Percentiles rank a stretch among this genome's conserved stretches.
These are phyloP conservation scores for Germaria angustata DNA, from an alignment of 2,888 invertebrate genomes.

Conservation along the genomic window DNA sequence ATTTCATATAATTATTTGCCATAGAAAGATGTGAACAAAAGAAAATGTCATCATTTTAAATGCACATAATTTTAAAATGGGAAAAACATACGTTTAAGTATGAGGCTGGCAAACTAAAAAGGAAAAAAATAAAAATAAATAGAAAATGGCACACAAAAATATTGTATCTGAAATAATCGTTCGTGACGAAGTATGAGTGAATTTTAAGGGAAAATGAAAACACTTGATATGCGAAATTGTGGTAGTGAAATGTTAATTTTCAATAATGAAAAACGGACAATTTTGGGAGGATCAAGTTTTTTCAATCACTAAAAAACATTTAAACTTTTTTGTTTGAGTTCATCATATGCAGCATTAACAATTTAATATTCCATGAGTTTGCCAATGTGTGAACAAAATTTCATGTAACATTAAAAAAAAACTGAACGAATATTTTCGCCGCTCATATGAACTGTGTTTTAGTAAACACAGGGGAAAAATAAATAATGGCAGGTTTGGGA, in stretches of 20 bases:
- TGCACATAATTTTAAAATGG: constrained; percentile 59
- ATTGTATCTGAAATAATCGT: constrained; percentile 8
- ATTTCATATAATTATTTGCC: neutral
- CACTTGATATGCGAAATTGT: neutral
- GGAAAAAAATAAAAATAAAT: neutral
- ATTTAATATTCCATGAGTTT: constrained; percentile 53
- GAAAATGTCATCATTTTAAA: constrained; percentile 58
- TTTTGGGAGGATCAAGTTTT: neutral
- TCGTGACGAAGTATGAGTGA: constrained; percentile 20
- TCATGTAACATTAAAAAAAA: neutral
- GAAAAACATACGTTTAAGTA: constrained; percentile 29
- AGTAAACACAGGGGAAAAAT: constrained; percentile 3
- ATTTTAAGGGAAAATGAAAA: constrained; percentile 18
- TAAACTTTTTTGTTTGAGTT: neutral
- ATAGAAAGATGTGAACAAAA: constrained; percentile 12
- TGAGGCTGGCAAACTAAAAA: neutral
- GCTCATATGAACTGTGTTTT: neutral
- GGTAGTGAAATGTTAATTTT: neutral
- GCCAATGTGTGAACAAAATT: constrained; percentile 43
- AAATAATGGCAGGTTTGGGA: constrained; percentile 12
- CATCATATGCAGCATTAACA: neutral
- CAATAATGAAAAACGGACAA: neutral
- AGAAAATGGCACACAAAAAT: neutral
- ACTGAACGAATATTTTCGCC: neutral
- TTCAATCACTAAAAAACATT: neutral